Conservation (phyloP, 2,113 vertebrate species). For the Archilochus colubris region DNA sequence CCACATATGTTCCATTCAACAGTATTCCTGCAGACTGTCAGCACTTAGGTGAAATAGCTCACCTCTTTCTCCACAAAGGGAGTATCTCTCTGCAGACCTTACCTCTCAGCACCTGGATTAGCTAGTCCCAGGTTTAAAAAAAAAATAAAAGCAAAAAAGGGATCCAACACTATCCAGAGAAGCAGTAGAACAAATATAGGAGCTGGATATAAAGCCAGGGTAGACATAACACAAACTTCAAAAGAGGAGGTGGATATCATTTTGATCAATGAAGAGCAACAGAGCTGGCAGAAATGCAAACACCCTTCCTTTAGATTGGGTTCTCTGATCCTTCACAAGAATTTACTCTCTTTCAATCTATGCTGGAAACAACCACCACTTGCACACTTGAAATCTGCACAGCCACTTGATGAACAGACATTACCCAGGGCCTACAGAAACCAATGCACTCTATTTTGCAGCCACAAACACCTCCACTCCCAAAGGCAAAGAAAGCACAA, state of each 20-base stretch:
- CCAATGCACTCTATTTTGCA: background rate
- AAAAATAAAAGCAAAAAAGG: background rate
- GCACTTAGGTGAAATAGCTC: background rate
- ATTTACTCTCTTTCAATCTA: background rate
- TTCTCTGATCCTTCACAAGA: background rate
- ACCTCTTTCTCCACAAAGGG: background rate
- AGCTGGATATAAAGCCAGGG: background rate
- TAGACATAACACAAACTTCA: background rate
- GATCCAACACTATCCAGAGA: background rate
- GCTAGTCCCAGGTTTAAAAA: background rate
- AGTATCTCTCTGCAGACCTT: background rate
- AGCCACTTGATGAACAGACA: background rate
- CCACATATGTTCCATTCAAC: accelerated
- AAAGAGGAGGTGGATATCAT: background rate
- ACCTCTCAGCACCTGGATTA: background rate
- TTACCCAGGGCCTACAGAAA: background rate
- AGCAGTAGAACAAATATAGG: background rate
- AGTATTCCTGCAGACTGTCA: background rate
- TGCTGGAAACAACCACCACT: background rate
- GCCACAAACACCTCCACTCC: background rate
- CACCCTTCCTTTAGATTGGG: background rate
- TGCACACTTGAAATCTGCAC: background rate
- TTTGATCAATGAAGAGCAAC: background rate
- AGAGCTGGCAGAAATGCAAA: background rate
- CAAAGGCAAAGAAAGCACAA: background rate